These are phyloP conservation scores for Drosophila cardini DNA, from an alignment of 1,140 invertebrate genomes.

Conservation along the genomic window DNA sequence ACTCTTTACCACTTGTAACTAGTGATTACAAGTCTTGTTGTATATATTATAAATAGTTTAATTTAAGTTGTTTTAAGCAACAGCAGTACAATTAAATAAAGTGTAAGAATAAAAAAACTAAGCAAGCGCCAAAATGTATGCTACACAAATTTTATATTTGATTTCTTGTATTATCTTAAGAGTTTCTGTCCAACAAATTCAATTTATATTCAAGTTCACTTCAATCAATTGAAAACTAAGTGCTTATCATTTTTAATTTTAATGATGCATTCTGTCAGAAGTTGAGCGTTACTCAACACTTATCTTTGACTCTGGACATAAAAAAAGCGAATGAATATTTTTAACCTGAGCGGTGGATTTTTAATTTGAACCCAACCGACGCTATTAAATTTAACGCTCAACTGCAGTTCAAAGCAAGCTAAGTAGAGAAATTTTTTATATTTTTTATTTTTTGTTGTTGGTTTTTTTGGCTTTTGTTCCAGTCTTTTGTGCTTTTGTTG, in stretches of 20 bases:
- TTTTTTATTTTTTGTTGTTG: slow-evolving; percentile 5
- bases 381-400: slow-evolving; percentile 57
- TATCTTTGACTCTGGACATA: slow-evolving; percentile 9
- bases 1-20: no score
- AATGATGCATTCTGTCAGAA: slow-evolving; percentile 2
- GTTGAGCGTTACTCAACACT: background rate
- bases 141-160: no score
- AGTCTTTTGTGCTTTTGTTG: background rate
- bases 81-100: no score
- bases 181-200: no score
- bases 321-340: slow-evolving; percentile 25
- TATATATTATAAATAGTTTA: no score
- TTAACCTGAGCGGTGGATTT: slow-evolving; percentile 41
- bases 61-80: no score
- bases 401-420: slow-evolving; percentile 47
- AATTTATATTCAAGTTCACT: no score
- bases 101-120: no score
- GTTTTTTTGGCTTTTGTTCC: background rate
- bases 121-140: no score
- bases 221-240: no score
- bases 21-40: no score
- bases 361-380: slow-evolving; percentile 41
- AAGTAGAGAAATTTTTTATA: slow-evolving; percentile 30
- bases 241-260: background rate
- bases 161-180: no score